A percentile compares a stretch with the other conserved stretches of the same genome.
Conservation (phyloP, 2,888 invertebrate genomes). For the Caenorhabditis sp. region DNA sequence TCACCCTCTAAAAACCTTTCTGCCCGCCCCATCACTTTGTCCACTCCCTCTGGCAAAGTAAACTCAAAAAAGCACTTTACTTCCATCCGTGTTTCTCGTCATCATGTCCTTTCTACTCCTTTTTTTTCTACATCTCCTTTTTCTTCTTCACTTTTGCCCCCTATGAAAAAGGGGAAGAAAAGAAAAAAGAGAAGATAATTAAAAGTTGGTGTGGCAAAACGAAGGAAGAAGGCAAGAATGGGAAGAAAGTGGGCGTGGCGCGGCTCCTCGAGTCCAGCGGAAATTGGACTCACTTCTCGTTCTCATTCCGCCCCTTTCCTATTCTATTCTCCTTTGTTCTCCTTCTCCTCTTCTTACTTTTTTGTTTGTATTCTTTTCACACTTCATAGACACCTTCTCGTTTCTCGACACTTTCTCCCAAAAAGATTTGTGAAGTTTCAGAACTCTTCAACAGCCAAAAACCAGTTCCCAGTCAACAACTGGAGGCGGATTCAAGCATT, state of each 20-base stretch:
- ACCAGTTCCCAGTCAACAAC: constrained; percentile 27
- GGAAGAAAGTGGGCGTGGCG: constrained; percentile 50
- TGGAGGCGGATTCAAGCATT: constrained; percentile 43
- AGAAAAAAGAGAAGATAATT: constrained; percentile 45
- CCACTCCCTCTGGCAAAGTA: constrained; percentile 40
- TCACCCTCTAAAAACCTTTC: constrained; percentile 29
- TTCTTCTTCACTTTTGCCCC: constrained; percentile 40
- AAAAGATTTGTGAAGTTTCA: background rate
- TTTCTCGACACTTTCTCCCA: background rate
- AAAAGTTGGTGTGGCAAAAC: constrained; percentile 49
- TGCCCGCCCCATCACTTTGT: constrained; percentile 44
- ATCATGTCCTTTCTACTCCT: constrained; percentile 36
- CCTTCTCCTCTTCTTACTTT: constrained; percentile 19
- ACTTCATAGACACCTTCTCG: constrained; percentile 30
- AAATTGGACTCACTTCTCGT: constrained; percentile 61
- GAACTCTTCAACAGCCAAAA: background rate
- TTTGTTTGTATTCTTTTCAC: constrained; percentile 31
- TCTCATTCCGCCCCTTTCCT: constrained; percentile 31
- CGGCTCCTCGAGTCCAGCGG: constrained; percentile 25
- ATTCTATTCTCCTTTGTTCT: constrained; percentile 23
- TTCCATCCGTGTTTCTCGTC: constrained; percentile 38
- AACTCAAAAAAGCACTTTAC: constrained; percentile 41
- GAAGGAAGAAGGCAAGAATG: background rate
- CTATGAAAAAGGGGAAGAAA: constrained; percentile 37
- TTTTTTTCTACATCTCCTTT: background rate